Evolutionary conservation across 2,888 invertebrate genomes (phyloP), one percentile per base, ranked within the genome.

Genomic region (Pseudanteris insignis): DNA sequence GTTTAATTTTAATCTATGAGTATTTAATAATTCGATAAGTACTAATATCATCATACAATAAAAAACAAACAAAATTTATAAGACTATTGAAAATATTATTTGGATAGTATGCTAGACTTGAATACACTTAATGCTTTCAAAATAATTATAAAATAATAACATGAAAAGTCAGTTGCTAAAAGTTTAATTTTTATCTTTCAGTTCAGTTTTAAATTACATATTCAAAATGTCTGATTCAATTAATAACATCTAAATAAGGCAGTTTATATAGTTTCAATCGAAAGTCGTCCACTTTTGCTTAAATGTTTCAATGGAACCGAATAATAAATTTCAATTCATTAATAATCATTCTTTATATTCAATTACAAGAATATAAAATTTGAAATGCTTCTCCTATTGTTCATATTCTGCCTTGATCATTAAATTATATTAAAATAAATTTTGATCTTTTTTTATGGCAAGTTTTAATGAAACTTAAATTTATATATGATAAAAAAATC

Each of bases 201-300:
- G n/a, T n/a, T n/a, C n/a, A n/a, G n/a, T n/a, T n/a, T n/a, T n/a
- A n/a, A n/a, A n/a, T n/a, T 18, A 18, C 18, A 6, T 18, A 18
- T 18, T 4, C 18, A 18, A 46, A 14, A 29, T 34, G 18, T 34
- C 14, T 34, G 14, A 7, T 13, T 30, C 11, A 9, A 32, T 14
- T 30, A 59, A 44, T 34, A 37, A 51, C 51, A 59, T 51, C 29
- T 51, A 51, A 59, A 59, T 51, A 59, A 59, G 58, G 50, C 58
- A 40, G n/a, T 46, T 40, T 30, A 5, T 30, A 25, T 33, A 54
- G 46, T 38, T 7, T 48, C 21, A 57, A 48, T 25, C 26, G 13
- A 50, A 54, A 44, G 13, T 38, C n/a, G 26, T 41, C 9, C 25
- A 46, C 34, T 59, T 51, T 33, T 18, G 18, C 18, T 4, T 18